Base-by-base conservation (phyloP, 2,797 vertebrate genomes). In the Lacerta agilis region DNA sequence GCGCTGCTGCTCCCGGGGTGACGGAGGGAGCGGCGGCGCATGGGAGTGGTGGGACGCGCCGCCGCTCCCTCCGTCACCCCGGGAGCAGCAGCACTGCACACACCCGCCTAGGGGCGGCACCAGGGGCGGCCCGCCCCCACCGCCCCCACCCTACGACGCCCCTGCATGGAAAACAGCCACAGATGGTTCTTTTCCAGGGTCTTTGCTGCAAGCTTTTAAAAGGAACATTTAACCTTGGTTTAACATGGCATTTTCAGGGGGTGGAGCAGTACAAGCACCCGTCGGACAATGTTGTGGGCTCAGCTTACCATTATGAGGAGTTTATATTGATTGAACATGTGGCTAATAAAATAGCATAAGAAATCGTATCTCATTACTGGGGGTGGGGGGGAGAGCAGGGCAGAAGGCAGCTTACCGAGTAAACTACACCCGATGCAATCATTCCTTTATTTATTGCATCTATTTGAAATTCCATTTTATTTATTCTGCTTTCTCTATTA, bases 161-260 rank as follows among this genome's bases (percentile, higher is more conserved):
- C n/a, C n/a, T 38, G 29, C 8, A 55, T 4, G 25, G 2, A 2
- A 5, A 1, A 41, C 90, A 13, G 89, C 93, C 92, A 91, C 87
- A 86, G 20, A 92, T 86, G 61, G 67, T 66, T 55, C 79, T 82
- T 89, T 92, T 93, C 82, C 89, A 64, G 33, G 83, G 86, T 80
- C n/a, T 15, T 82, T 91, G 87, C 3, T 85, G 86, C 87, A 45
- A 18, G 17, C 61, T 93, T 90, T 90, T 92, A 95, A 94, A 86
- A 92, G 91, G 79, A 87, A n/a, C 41, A 84, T 87, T 95, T 94
- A 95, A 92, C 94, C 90, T 92, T 91, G 75, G 64, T 80, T 94
- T 92, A 94, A 90, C 93, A 89, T 91, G 92, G 66, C 91, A 82
- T 66, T 45, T 36, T 20, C 66, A 13, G 17, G 36, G 45, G 89